A percentile compares a stretch with the other conserved stretches of the same genome.
phyloP scores from a whole-genome alignment of 2,113 vertebrate genomes.

The Anoura caudifer region DNA sequence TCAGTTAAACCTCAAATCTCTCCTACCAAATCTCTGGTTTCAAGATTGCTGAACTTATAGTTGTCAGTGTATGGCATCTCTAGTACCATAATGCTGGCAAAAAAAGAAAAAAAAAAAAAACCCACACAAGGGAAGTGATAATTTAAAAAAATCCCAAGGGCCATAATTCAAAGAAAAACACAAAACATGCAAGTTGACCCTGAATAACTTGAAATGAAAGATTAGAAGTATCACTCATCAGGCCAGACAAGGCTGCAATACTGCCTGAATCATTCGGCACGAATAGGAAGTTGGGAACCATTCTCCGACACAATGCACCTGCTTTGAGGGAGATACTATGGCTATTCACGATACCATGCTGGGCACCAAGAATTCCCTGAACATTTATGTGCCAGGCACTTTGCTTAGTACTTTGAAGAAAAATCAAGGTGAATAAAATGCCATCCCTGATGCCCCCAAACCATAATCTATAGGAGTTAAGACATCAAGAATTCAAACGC shows the following conservation, averaged over 20 bases:
- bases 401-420: not conserved
- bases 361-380: not conserved
- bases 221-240: not conserved
- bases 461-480: not conserved
- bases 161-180: not conserved
- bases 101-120: not conserved
- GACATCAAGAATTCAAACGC: not conserved
- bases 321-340: not conserved
- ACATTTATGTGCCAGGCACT: not conserved
- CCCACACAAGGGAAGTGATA: not conserved
- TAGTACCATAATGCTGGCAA: not conserved
- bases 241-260: not conserved
- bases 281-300: not conserved
- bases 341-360: not conserved
- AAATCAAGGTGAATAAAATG: not conserved
- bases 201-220: not conserved
- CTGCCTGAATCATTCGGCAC: not conserved
- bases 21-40: not conserved
- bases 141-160: not conserved
- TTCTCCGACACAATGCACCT: not conserved
- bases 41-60: not conserved
- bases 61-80: not conserved
- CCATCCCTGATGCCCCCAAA: not conserved
- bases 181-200: not conserved
- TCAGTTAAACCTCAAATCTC: not conserved